A percentile compares a stretch with the other conserved stretches of the same genome.
Evolutionary conservation across 2,113 vertebrate genomes (phyloP).

Genomic region (Talpa occidentalis): DNA sequence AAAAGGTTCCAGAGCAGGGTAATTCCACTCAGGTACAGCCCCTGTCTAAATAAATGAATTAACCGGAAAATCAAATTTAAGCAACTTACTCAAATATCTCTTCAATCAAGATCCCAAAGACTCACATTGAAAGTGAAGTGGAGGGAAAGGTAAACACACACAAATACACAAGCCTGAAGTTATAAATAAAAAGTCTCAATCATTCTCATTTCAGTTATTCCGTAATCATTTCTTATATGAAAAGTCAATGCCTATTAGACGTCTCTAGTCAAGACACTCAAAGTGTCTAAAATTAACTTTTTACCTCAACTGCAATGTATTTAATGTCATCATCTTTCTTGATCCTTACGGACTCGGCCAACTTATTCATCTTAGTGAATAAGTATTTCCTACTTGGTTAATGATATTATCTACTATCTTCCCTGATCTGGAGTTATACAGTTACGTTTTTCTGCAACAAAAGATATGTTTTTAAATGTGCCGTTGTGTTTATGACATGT

Average conservation of each 20-base stretch:
- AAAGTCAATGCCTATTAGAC: not conserved
- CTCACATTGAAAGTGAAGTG: not conserved
- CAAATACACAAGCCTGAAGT: not conserved
- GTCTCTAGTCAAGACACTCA: not conserved
- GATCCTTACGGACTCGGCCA: not conserved
- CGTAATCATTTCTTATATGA: not conserved
- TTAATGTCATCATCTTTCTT: not conserved
- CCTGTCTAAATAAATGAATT: not conserved
- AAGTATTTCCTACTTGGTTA: not conserved
- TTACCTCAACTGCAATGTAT: not conserved
- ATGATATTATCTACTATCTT: constrained; percentile 1
- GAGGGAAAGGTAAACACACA: not conserved
- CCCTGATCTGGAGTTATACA: not conserved
- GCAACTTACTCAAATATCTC: not conserved
- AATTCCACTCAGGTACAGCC: not conserved
- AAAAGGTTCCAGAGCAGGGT: not conserved
- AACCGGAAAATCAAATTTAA: constrained; percentile 32
- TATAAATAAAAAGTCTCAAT: not conserved
- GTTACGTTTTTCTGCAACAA: not conserved
- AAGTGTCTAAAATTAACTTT: not conserved
- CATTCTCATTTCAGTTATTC: constrained; percentile 17
- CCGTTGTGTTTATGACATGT: not conserved
- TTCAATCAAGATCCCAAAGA: not conserved
- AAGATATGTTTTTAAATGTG: constrained; percentile 1
- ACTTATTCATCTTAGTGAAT: not conserved